Evolutionary conservation across 2,797 vertebrate species (phyloP), one percentile per base, ranked within the genome.

Genomic region (Apogon hyalosoma): DNA sequence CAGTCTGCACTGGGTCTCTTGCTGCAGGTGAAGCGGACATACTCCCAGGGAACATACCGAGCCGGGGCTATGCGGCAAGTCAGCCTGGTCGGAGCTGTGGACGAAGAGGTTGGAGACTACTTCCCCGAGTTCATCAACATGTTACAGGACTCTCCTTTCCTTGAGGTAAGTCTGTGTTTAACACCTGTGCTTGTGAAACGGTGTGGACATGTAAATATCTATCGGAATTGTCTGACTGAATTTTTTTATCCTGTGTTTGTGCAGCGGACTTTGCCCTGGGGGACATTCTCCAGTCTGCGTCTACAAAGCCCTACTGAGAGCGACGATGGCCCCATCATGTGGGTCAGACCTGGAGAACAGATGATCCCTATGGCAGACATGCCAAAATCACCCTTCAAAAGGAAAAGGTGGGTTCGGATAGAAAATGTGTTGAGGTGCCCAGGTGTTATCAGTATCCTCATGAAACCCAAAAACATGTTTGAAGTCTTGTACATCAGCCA

Each of bases 331-430:
- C 98, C 98, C 82, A 99, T 99, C 83, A 97, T 99, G 97, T 99
- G 98, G 98, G 98, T 99, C 84, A 94, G 98, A 67, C 98, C 98
- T 0, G 98, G 98, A 88, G 98, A 99, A 58, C 98, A 99, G 91
- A 98, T 99, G 97, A 99, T 99, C 88, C 98, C 98, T 9, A 95
- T 98, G 93, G 96, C 98, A 48, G 98, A 99, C 87, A 98, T 99
- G 96, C 98, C 98, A 89, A 99, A 99, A 93, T 99, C 98, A 77
- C 98, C 98, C 88, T 99, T 98, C 91, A 99, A 99, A 93, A 96
- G 97, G 88, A 98, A 98, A 96, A 96, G 98, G 98, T 99, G 90
- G 33, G 94, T 68, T 36, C 14, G 43, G 24, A 16, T 40, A 12
- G 66, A 58, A 48, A 61, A 55, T 59, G 19, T 63, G 21, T 43